Base-by-base conservation (phyloP, 2,113 vertebrate genomes). In the Cichladusa arquata region DNA sequence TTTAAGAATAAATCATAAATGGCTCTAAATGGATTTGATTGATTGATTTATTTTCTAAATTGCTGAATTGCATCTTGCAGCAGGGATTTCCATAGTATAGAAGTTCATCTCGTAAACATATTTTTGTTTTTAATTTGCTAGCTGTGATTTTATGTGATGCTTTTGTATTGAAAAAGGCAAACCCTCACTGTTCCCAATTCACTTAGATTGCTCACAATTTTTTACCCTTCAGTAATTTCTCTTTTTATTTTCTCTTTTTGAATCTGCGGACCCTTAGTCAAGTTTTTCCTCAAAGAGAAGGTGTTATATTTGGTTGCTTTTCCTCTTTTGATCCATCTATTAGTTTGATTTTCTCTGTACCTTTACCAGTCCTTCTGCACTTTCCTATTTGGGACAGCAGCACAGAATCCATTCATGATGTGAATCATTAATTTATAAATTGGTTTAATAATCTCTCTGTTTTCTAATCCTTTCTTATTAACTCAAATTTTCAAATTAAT, bases 171-270 rank as follows among this genome's bases (percentile, higher is more conserved):
- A 36, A 48, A 81, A 74, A 77, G 7, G 17, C 22, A 54, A 67
- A 20, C 17, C 17, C 2, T 5, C 3, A 25, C 15, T 42, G 6
- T 25, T 56, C 42, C 23, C 0, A 34, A 38, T 62, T 62, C 13
- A 29, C 4, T 83, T 60, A 34, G 8, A 42, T 24, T 19, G 23
- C 11, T 77, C 9, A n/a, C 51, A 51, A 13, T 69, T 60, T 64
- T 62, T 73, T 72, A 48, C 24, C 25, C 14, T 72, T 77, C 31
- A 60, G 12, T 42, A 1, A 44, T 24, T 28, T 47, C 9, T 15
- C 12, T 56, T 64, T 83, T 26, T 50, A 5, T 76, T 71, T 83
- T 65, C 23, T 69, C 8, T 54, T 69, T 93, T 80, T 0, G 1
- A 65, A 33, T 22, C 29, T 51, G 44, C 14, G 29, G 19, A 64